Percentiles rank a stretch among this genome's conserved stretches.
Conservation (phyloP, 2,113 vertebrate species). For the Hydrolagus affinis region DNA sequence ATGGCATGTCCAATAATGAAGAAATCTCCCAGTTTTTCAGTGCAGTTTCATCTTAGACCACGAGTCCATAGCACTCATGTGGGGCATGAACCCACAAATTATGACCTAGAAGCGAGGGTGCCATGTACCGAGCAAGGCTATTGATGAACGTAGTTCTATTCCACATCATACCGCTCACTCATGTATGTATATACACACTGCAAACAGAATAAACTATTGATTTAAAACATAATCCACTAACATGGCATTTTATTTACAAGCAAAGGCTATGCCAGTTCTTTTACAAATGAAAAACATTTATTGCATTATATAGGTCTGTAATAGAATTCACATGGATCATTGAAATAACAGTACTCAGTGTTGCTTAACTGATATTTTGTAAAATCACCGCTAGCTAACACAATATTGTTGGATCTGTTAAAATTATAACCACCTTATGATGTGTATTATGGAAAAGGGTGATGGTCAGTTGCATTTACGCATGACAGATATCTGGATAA, state of each 20-base stretch:
- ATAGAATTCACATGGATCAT: neutral
- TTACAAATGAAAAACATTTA: neutral
- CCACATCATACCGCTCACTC: neutral
- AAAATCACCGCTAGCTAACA: neutral
- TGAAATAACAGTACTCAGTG: neutral
- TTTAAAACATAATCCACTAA: neutral
- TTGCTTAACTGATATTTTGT: neutral
- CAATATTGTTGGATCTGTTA: no score
- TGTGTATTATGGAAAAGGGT: neutral
- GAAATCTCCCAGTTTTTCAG: no score
- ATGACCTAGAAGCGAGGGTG: no score
- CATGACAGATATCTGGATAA: neutral
- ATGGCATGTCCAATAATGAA: no score
- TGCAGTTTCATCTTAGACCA: no score
- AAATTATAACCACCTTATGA: neutral
- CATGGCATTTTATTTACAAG: neutral
- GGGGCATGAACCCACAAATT: no score
- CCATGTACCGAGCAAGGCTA: no score
- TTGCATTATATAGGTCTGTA: neutral
- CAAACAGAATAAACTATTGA: neutral
- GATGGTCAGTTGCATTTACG: no score
- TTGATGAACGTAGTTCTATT: neutral
- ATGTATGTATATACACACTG: neutral
- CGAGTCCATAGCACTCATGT: no score
- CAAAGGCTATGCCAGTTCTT: neutral